Percentiles rank a stretch among this genome's conserved stretches.
Conservation (phyloP, 2,888 invertebrate species). For the Campoletis raptor region DNA sequence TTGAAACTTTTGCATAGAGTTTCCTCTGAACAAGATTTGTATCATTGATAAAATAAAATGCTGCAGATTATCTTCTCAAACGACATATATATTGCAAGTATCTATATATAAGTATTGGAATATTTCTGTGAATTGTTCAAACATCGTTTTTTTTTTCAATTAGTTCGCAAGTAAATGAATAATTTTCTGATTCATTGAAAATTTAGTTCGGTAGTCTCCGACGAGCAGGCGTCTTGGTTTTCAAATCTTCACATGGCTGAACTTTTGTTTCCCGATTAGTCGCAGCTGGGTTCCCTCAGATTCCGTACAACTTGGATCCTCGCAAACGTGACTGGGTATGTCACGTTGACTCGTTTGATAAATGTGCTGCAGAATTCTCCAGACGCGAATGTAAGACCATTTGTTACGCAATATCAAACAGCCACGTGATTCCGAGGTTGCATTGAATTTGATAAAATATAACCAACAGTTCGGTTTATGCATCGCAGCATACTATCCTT, state of each 20-base stretch:
- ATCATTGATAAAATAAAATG: too few species aligned
- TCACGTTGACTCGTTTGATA: conserved; percentile 47
- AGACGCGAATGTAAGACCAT: conserved; percentile 27
- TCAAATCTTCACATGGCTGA: conserved; percentile 12
- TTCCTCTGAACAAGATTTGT: too few species aligned
- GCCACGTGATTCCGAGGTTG: conserved; percentile 22
- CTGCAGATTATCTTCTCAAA: too few species aligned
- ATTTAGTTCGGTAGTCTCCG: neutral
- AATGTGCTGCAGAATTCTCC: conserved; percentile 39
- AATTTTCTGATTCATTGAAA: neutral
- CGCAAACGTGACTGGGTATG: conserved; percentile 48
- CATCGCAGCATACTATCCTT: conserved; percentile 8
- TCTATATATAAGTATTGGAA: too few species aligned
- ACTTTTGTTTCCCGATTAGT: conserved; percentile 35
- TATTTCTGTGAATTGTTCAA: too few species aligned
- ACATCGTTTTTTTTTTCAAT: neutral
- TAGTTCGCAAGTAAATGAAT: neutral
- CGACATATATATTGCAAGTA: too few species aligned
- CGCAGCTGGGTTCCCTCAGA: conserved; percentile 30
- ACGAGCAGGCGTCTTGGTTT: neutral
- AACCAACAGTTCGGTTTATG: conserved; percentile 8
- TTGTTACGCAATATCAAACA: conserved; percentile 39
- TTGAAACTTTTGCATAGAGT: too few species aligned
- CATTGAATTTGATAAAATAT: conserved; percentile 24
- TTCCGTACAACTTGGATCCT: conserved; percentile 25